A percentile compares a stretch with the other conserved stretches of the same genome.
Conservation (phyloP, 2,888 invertebrate genomes). For the Syritta pipiens region DNA sequence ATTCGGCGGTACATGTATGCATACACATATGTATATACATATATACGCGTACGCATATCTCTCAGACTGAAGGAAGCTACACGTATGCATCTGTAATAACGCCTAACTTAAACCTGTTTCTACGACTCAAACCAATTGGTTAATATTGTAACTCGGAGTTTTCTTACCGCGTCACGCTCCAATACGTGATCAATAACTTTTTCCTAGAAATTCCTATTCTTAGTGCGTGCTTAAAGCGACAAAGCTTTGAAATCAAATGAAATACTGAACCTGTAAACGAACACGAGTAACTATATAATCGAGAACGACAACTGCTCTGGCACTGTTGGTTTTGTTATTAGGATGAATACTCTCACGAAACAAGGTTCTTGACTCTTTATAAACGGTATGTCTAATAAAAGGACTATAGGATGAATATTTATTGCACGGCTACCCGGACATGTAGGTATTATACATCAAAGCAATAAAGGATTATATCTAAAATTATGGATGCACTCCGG, state of each 20-base stretch:
- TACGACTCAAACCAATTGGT: constrained; percentile 15
- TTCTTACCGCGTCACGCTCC: constrained; percentile 23
- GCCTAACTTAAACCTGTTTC: constrained; percentile 9
- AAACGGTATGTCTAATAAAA: neutral
- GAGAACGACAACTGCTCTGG: neutral
- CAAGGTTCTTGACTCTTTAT: too few relatives aligned
- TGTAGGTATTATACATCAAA: constrained; percentile 26
- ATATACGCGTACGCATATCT: too few relatives aligned
- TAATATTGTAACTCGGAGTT: constrained; percentile 7
- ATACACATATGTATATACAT: too few relatives aligned
- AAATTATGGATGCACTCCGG: constrained; percentile 26
- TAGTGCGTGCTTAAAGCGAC: constrained; percentile 19
- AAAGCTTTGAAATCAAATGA: constrained; percentile 12
- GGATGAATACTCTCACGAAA: constrained; percentile 30
- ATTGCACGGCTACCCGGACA: constrained; percentile 27
- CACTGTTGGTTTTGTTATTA: constrained; percentile 9
- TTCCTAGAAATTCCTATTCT: constrained; percentile 12
- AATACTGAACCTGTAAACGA: neutral
- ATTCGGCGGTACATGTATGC: too few relatives aligned
- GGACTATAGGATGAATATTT: constrained; percentile 42
- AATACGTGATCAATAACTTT: constrained; percentile 49
- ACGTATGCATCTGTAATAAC: constrained; percentile 5
- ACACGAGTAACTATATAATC: neutral
- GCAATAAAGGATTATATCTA: constrained; percentile 29
- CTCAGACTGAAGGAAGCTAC: too few relatives aligned